A percentile compares a stretch with the other conserved stretches of the same genome.
These are phyloP conservation scores for Lepidotrigona ventralis DNA, from an alignment of 1,140 invertebrate species.

Conservation along the genomic window DNA sequence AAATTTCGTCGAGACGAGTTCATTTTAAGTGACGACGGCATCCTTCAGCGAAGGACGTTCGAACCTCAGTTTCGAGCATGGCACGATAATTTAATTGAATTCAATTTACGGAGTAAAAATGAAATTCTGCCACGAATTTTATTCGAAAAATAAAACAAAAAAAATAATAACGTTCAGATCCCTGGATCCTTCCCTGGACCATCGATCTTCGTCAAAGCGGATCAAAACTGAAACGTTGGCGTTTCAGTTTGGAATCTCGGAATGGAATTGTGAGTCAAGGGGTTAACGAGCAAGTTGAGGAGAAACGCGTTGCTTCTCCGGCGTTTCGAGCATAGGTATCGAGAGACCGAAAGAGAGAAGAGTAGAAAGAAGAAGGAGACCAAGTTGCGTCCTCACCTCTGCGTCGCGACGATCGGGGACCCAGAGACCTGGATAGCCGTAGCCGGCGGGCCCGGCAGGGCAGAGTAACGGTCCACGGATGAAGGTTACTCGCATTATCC, in stretches of 20 bases:
- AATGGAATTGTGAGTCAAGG: too few species aligned
- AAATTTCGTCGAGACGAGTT: neutral
- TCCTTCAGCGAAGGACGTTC: too few species aligned
- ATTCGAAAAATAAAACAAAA: too few species aligned
- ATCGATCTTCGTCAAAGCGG: too few species aligned
- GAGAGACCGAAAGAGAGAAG: constrained; percentile 1
- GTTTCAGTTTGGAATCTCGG: too few species aligned
- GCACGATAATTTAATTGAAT: too few species aligned
- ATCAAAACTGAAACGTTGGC: too few species aligned
- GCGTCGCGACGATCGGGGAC: constrained; percentile 69
- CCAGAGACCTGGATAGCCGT: constrained; percentile 76
- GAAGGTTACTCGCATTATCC: constrained; percentile 74
- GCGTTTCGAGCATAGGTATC: neutral
- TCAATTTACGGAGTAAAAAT: too few species aligned
- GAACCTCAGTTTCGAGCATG: too few species aligned
- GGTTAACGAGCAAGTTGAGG: neutral
- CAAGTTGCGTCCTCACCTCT: constrained; percentile 61
- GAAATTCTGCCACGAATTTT: too few species aligned
- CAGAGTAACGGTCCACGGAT: constrained; percentile 75
- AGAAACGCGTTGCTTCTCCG: neutral
- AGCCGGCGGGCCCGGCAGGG: constrained; percentile 72
- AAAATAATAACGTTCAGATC: too few species aligned
- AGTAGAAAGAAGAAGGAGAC: constrained; percentile 64
- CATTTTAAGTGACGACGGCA: neutral
- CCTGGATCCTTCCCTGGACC: too few species aligned